Conservation (phyloP, 2,797 vertebrate genomes). For the Cossypha heuglini region DNA sequence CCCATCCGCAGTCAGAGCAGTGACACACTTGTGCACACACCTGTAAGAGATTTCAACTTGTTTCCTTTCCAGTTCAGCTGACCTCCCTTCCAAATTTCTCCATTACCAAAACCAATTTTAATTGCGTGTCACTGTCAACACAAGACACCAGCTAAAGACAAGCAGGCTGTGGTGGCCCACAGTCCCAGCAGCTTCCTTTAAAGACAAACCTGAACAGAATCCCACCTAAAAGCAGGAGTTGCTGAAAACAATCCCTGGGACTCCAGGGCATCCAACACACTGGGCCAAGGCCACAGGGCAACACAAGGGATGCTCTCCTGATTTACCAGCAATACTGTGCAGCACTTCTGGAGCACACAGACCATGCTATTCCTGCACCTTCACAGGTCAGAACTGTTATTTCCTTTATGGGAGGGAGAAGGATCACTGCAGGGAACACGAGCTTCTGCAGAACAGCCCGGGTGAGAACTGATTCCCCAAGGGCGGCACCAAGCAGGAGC, state of each 20-base stretch:
- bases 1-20: not conserved
- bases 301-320: accelerated
- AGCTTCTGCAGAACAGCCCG: not conserved
- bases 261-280: accelerated
- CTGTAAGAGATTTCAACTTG: not conserved
- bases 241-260: not conserved
- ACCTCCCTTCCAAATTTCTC: not conserved
- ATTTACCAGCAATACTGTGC: not conserved
- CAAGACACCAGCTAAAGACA: not conserved
- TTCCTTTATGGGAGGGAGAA: accelerated
- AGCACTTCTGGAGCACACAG: not conserved
- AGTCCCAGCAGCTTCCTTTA: not conserved
- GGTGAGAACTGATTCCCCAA: not conserved
- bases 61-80: not conserved
- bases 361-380: not conserved
- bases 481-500: not conserved
- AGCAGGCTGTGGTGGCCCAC: not conserved
- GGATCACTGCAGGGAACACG: accelerated
- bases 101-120: not conserved
- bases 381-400: not conserved
- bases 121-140: not conserved
- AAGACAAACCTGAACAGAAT: not conserved
- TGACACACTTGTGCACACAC: not conserved
- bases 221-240: not conserved
- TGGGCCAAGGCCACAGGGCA: not conserved